Evolutionary conservation across 2,888 invertebrate species (phyloP), one percentile per base, ranked within the genome.

Genomic region (Cryptophagus acutangulus): DNA sequence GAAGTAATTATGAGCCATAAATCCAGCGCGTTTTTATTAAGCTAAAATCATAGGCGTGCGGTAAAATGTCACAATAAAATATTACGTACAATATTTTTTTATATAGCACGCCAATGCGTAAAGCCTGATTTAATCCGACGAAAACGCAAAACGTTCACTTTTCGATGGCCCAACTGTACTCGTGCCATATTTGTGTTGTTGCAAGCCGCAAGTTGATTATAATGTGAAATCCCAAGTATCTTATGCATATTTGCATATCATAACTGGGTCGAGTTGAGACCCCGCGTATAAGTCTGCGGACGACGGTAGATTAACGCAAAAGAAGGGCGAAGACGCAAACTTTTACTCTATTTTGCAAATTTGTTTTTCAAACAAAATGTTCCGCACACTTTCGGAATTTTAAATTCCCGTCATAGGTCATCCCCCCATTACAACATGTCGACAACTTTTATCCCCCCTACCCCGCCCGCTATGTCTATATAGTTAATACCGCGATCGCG

Each of bases 311-410:
- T 54, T 52, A 52, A 52, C 51, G 44, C 36, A 46, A 39, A 46
- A 47, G 4, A 8, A 49, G 45, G 46, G 45, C 30, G 37, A 46
- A 46, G 52, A 51, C 38, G 40, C 49, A 59, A 56, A 62, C 61
- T 65, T 64, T 62, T 61, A 58, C 59, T 61, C 57, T 64, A 63
- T 64, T 65, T 62, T 58, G 63, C 58, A 62, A 66, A 67, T 67
- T 66, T 65, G 65, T 66, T 66, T 66, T 63, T 59, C 61, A 59
- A 59, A 60, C 62, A 63, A 65, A 66, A 65, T 65, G 65, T 59
- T 57, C 54, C 35, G 52, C 47, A 59, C 63, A 55, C 62, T 57
- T 52, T 51, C 48, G 42, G 67, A 65, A 67, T 66, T 59, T 65
- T 63, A 66, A 67, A 55, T 62, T 52, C 51, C 46, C 46, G 52